Percentiles rank a stretch among this genome's conserved stretches.
phyloP scores from a whole-genome alignment of 2,888 invertebrate genomes.

The Eristalinus aeneus region DNA sequence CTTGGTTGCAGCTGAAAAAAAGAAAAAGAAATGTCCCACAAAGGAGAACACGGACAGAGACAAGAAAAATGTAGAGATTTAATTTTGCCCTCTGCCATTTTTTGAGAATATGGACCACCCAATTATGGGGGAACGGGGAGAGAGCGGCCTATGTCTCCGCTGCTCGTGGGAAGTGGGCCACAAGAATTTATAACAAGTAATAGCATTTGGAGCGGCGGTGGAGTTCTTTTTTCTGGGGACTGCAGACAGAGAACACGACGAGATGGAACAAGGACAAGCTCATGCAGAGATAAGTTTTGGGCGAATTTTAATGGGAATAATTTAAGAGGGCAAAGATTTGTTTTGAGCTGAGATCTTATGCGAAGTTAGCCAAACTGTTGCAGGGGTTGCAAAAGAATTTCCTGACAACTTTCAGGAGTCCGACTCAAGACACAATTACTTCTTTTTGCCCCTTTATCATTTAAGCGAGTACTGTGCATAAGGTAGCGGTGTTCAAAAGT shows the following conservation, averaged over 20 bases:
- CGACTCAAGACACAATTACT: not conserved
- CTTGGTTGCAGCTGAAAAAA: not conserved
- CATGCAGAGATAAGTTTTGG: slow-evolving; percentile 17
- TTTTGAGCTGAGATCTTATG: slow-evolving; percentile 10
- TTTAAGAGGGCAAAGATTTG: slow-evolving; percentile 35
- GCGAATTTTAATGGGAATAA: slow-evolving; percentile 51
- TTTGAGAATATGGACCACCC: not conserved
- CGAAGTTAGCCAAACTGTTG: slow-evolving; percentile 13
- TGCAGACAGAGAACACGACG: not conserved
- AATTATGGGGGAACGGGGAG: not conserved
- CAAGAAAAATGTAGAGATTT: slow-evolving; percentile 44
- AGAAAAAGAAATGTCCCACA: slow-evolving; percentile 5
- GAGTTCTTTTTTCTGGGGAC: slow-evolving; percentile 3
- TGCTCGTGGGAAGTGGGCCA: slow-evolving; percentile 8
- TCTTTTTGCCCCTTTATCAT: not conserved
- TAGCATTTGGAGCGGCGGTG: slow-evolving; percentile 47
- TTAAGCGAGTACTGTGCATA: not conserved
- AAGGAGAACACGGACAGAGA: slow-evolving; percentile 35
- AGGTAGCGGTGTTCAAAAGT: no score
- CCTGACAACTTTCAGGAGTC: not conserved
- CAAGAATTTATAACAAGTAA: slow-evolving; percentile 53
- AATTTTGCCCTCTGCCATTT: slow-evolving; percentile 16
- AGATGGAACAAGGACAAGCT: not conserved
- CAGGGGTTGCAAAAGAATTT: not conserved
- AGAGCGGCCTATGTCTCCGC: not conserved